Evolutionary conservation across 2,888 invertebrate genomes (phyloP).

Genomic region (Dioctria rufipes): DNA sequence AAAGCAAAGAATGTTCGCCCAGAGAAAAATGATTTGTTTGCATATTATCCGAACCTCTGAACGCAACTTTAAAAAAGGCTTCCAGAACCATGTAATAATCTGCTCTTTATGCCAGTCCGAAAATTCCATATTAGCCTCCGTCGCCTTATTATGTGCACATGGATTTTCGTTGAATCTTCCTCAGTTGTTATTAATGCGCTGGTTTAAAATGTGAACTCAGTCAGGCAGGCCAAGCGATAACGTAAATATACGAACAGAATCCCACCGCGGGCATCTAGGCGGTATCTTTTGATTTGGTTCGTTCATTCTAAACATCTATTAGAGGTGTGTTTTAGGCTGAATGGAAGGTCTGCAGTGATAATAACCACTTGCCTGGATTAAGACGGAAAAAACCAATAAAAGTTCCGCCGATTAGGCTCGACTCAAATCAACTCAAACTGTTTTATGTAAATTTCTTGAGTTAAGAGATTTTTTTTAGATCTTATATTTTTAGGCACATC

Average conservation of each 20-base stretch:
- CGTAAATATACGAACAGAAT: conserved; percentile 35
- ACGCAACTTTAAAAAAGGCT: conserved; percentile 5
- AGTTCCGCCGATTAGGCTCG: neutral
- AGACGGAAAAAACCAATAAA: neutral
- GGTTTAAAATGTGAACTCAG: conserved; percentile 28
- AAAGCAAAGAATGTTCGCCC: conserved; percentile 24
- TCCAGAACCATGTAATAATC: conserved; percentile 27
- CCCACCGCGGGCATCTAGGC: conserved; percentile 47
- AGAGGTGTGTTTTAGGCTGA: conserved; percentile 32
- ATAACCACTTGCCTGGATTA: conserved; percentile 18
- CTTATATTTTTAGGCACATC: too few species aligned
- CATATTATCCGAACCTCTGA: conserved; percentile 14
- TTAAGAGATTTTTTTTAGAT: too few species aligned
- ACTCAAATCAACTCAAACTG: neutral
- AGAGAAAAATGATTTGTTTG: conserved; percentile 44
- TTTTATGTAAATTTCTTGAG: conserved; percentile 7
- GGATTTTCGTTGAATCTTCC: neutral
- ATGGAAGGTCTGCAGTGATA: conserved; percentile 24
- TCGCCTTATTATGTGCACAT: conserved; percentile 23
- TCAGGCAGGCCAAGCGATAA: conserved; percentile 2
- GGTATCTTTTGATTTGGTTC: conserved; percentile 44
- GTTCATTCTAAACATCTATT: conserved; percentile 23
- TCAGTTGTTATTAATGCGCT: conserved; percentile 22
- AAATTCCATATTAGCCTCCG: conserved; percentile 10
- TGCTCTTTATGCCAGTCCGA: neutral